A percentile compares a stretch with the other conserved stretches of the same genome.
phyloP scores from a whole-genome alignment of 2,797 vertebrate genomes.

The Lycodopsis pacificus region DNA sequence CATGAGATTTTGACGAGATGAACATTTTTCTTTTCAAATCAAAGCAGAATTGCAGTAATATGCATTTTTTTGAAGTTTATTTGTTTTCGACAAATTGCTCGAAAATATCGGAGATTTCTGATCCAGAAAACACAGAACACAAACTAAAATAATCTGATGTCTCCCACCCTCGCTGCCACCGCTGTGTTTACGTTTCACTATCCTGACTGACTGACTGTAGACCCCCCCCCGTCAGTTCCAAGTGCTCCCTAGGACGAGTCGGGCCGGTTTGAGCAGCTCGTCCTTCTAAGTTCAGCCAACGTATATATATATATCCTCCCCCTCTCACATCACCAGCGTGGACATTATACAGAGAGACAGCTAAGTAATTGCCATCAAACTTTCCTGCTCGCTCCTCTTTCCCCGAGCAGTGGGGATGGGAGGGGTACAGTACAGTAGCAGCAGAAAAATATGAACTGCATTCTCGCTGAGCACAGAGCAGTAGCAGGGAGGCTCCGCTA shows the following conservation, averaged over 20 bases:
- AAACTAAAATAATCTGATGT: conserved; percentile 10
- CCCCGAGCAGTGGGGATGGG: conserved; percentile 63
- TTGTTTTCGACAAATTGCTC: neutral
- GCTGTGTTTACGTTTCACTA: conserved; percentile 6
- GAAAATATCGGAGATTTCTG: neutral
- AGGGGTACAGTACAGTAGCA: conserved; percentile 70
- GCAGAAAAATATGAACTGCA: conserved; percentile 75
- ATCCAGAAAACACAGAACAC: neutral
- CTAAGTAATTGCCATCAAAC: conserved; percentile 83
- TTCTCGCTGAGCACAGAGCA: conserved; percentile 69
- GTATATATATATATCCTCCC: conserved; percentile 37
- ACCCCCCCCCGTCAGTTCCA: conserved; percentile 31
- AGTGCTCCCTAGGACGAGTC: conserved; percentile 35
- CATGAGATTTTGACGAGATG: neutral
- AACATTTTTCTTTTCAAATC: neutral
- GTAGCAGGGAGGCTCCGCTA: conserved; percentile 61
- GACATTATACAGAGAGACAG: conserved; percentile 75
- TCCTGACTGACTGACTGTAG: conserved; percentile 29
- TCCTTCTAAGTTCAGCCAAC: conserved; percentile 65
- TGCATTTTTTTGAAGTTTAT: neutral
- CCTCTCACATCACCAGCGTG: conserved; percentile 64
- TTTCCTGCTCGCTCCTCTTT: conserved; percentile 69
- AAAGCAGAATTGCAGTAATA: neutral
- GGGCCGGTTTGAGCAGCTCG: conserved; percentile 55
- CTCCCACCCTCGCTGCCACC: neutral